phyloP scores from a whole-genome alignment of 2,888 invertebrate genomes.

The Charanyca ferruginea region DNA sequence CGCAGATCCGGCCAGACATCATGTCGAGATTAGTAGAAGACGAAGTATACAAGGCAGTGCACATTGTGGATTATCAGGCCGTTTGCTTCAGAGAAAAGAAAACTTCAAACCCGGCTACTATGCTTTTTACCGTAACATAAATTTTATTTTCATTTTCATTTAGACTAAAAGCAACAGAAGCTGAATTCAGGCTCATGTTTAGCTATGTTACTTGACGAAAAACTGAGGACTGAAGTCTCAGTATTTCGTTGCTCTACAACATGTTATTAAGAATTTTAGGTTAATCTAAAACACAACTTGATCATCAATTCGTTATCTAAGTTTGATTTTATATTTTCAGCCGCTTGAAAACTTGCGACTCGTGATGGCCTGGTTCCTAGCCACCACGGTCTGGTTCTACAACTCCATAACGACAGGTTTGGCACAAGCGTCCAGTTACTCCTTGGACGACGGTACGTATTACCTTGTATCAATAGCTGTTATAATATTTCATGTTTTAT shows the following conservation, averaged over 20 bases:
- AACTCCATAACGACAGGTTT: conserved; percentile 88
- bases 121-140: conserved; percentile 91
- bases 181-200: too few relatives aligned
- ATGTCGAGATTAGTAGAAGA: conserved; percentile 94
- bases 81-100: conserved; percentile 95
- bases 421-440: conserved; percentile 87
- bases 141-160: not conserved
- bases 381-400: conserved; percentile 91
- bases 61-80: conserved; percentile 97
- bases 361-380: conserved; percentile 91
- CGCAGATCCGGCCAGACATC: conserved; percentile 92
- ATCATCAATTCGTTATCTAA: not conserved
- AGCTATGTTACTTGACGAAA: not conserved
- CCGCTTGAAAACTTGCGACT: conserved; percentile 91
- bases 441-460: conserved; percentile 84
- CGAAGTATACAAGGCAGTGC: conserved; percentile 94
- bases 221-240: not conserved
- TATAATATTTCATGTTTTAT: conserved; percentile 31
- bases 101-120: conserved; percentile 91
- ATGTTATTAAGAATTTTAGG: not conserved
- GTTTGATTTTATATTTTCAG: conserved; percentile 76
- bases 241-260: not conserved
- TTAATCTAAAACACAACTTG: too few relatives aligned
- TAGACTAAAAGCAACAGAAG: not conserved
- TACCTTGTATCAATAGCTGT: conserved; percentile 3